Evolutionary conservation across 2,797 vertebrate species (phyloP), one percentile per base, ranked within the genome.

Genomic region (Scleropages formosus): DNA sequence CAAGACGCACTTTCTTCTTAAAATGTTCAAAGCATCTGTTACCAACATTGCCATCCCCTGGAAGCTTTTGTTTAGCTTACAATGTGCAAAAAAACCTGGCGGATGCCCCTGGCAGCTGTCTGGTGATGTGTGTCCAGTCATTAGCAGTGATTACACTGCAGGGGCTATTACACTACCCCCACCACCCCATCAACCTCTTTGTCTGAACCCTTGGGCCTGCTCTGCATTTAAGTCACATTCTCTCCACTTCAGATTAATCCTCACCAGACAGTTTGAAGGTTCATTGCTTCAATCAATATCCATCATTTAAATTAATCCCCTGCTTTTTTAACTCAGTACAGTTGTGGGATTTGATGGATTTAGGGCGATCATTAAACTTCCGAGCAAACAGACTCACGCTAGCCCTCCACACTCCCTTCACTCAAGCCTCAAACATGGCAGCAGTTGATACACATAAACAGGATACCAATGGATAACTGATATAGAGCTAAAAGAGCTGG

Each of bases 251-350:
- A 75, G 67, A 84, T 86, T 80, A 82, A 85, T 85, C 86, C 81
- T 78, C 78, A 72, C 56, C 80, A 78, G 80, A 83, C 80, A 80
- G 78, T 85, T 83, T 85, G 80, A 85, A 83, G 82, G 80, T 81
- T 80, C 79, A 84, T 83, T 85, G 81, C 80, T 66, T 80, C 78
- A 85, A 83, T 86, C 85, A 81, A 85, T 81, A 85, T 65, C 78
- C 75, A 78, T 82, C 75, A 74, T 86, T 88, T 85, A 83, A 88
- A 85, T 85, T 22, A 87, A 84, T 86, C 84, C 79, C 58, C 75
- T 80, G 81, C 82, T 78, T 79, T 79, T 80, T 77, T 73, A 75
- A 85, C 80, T 80, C 75, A 44, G 82, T 79, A 75, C 53, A 84
- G 22, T 82, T 80, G 74, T 72, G 79, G 81, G 80, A 84, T 88